Evolutionary conservation across 2,888 invertebrate genomes (phyloP).

Genomic region (Heliconius aoede): DNA sequence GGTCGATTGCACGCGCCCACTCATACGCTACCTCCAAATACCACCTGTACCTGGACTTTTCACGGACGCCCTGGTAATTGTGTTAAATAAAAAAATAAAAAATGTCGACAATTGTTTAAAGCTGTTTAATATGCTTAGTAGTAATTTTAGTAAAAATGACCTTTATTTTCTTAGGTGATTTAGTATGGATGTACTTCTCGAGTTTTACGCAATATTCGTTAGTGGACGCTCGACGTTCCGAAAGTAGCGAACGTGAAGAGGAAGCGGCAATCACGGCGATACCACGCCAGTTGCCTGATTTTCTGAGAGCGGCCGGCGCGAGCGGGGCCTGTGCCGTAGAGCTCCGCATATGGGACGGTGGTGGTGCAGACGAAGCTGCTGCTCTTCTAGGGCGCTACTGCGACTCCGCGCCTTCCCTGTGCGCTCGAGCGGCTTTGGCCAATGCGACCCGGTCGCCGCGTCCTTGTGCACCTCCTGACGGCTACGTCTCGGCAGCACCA

Average conservation of each 20-base stretch:
- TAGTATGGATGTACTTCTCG: constrained; percentile 94
- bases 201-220: constrained; percentile 92
- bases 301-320: constrained; percentile 43
- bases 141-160: no score
- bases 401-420: constrained; percentile 89
- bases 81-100: no score
- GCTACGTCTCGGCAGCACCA: constrained; percentile 85
- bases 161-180: constrained; percentile 80
- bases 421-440: constrained; percentile 90
- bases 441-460: constrained; percentile 90
- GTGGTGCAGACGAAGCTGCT: constrained; percentile 78
- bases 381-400: constrained; percentile 87
- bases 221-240: constrained; percentile 77
- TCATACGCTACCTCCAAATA: constrained; percentile 93
- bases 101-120: not conserved
- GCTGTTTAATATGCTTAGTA: not conserved
- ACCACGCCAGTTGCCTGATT: constrained; percentile 46
- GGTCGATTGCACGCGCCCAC: constrained; percentile 90
- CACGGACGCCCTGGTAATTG: constrained; percentile 86
- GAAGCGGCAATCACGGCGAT: constrained; percentile 52
- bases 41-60: constrained; percentile 94
- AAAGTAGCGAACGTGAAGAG: constrained; percentile 81
- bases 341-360: constrained; percentile 90
- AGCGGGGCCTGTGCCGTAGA: constrained; percentile 85
- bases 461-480: constrained; percentile 91